These are phyloP conservation scores for Gallinago solitaria DNA, from an alignment of 2,797 vertebrate species.

Conservation along the genomic window DNA sequence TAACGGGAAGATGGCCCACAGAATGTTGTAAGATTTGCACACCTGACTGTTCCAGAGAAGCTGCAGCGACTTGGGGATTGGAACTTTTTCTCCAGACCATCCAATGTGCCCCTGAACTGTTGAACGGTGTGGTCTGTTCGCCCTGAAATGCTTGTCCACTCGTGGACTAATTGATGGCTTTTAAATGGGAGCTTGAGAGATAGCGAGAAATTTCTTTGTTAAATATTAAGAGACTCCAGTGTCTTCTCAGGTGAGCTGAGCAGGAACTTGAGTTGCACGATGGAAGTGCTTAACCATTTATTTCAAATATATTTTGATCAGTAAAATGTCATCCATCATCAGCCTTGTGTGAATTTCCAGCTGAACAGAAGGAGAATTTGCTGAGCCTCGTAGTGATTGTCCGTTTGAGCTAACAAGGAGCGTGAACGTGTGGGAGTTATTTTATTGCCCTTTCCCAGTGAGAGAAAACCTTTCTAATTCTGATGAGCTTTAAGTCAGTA, in stretches of 20 bases:
- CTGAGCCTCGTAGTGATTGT: background rate
- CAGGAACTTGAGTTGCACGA: background rate
- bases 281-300: background rate
- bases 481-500: background rate
- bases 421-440: rapidly evolving
- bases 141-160: background rate
- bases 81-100: background rate
- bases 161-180: rapidly evolving
- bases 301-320: too few relatives aligned
- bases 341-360: background rate
- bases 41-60: rapidly evolving
- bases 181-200: background rate
- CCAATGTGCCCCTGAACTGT: background rate
- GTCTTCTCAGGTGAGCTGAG: background rate
- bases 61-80: rapidly evolving
- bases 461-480: background rate
- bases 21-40: rapidly evolving
- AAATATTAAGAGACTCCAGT: background rate
- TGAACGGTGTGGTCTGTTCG: rapidly evolving
- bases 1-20: background rate
- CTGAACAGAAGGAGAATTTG: background rate
- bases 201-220: background rate
- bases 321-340: background rate
- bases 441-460: background rate
- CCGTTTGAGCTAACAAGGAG: background rate